These are phyloP conservation scores for Dascillus cervinus DNA, from an alignment of 2,888 invertebrate genomes.

Conservation along the genomic window DNA sequence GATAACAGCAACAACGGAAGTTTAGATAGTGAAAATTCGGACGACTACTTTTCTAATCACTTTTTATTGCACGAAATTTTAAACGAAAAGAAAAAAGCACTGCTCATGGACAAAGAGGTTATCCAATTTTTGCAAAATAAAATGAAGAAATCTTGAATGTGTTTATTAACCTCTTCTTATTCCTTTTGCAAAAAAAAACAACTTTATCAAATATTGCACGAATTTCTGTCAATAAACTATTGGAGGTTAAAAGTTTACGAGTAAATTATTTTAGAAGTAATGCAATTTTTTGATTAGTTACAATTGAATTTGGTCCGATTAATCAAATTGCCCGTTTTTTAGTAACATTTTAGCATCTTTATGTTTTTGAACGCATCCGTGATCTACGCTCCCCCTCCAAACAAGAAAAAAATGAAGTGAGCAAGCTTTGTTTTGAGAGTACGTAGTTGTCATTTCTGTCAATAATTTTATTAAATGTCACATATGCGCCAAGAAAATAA, in stretches of 20 bases:
- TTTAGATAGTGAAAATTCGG: constrained; percentile 6
- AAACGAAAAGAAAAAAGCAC: constrained; percentile 25
- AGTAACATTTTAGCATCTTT: too few species aligned
- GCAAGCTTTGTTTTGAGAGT: constrained; percentile 34
- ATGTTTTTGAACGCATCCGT: too few species aligned
- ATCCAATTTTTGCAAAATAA: constrained; percentile 22
- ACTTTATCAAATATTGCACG: too few species aligned
- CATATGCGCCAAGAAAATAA: not conserved
- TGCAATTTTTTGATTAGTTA: too few species aligned
- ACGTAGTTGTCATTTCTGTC: constrained; percentile 31
- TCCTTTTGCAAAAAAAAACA: too few species aligned
- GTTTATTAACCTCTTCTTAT: too few species aligned
- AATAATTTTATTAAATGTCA: constrained; percentile 18
- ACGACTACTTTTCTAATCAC: constrained; percentile 19
- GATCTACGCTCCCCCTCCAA: constrained; percentile 15
- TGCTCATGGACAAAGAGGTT: constrained; percentile 25
- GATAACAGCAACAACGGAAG: constrained; percentile 3
- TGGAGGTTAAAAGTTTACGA: too few species aligned
- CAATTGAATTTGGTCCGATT: too few species aligned
- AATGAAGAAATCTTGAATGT: too few species aligned
- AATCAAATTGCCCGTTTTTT: too few species aligned
- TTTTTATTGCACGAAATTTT: constrained; percentile 25
- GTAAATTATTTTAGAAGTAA: too few species aligned
- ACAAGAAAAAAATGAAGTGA: constrained; percentile 22
- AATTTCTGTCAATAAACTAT: too few species aligned